Percentiles rank a stretch among this genome's conserved stretches.
phyloP scores from a whole-genome alignment of 1,140 invertebrate species.

The Microplitis mediator region DNA sequence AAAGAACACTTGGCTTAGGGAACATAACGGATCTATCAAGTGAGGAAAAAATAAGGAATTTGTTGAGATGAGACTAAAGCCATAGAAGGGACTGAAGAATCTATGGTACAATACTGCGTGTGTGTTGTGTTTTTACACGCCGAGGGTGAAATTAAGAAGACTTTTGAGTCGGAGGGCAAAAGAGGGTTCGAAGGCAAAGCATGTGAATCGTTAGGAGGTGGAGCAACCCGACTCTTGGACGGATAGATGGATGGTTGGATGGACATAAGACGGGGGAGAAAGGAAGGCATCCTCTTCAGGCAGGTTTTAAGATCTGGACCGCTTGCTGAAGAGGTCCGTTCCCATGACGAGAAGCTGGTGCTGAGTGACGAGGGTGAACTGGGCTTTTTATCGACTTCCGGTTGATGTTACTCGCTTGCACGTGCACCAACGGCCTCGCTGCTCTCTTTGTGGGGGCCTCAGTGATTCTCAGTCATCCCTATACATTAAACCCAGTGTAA shows the following conservation, averaged over 20 bases:
- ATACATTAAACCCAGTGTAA: conserved; percentile 17
- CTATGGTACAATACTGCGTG: neutral
- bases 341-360: conserved; percentile 44
- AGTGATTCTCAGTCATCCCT: conserved; percentile 51
- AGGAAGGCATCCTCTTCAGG: conserved; percentile 24
- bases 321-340: conserved; percentile 31
- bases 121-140: conserved; percentile 26
- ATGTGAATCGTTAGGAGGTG: conserved; percentile 26
- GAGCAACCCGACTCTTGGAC: conserved; percentile 14
- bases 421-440: conserved; percentile 50
- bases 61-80: neutral
- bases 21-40: neutral
- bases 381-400: conserved; percentile 64
- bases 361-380: conserved; percentile 61
- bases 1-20: neutral
- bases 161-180: neutral
- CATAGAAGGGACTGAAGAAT: neutral
- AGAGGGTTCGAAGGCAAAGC: conserved; percentile 20
- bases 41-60: neutral
- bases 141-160: conserved; percentile 26
- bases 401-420: conserved; percentile 60
- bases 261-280: neutral
- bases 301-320: conserved; percentile 31
- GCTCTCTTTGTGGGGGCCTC: conserved; percentile 50
- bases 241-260: neutral